Conservation (phyloP, 2,888 invertebrate genomes). For the Agrochola litura region DNA sequence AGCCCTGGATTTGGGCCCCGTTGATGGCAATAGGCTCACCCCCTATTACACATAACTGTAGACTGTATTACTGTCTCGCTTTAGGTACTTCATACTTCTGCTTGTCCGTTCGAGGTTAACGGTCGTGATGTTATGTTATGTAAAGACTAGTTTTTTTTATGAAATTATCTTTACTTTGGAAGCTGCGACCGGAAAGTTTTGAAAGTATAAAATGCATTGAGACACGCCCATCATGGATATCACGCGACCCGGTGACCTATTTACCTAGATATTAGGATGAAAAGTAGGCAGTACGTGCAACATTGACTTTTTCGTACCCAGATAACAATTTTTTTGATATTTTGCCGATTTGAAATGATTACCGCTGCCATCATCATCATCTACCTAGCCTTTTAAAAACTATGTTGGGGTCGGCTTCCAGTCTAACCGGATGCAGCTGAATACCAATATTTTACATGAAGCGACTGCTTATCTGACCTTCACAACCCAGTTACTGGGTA, state of each 20-base stretch:
- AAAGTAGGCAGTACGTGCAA: constrained; percentile 16
- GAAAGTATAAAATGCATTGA: constrained; percentile 24
- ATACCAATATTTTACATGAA: not conserved
- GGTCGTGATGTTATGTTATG: not conserved
- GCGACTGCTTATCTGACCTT: not conserved
- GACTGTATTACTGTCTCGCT: too few relatives aligned
- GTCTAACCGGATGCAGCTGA: not conserved
- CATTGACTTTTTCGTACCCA: not conserved
- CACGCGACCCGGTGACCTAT: constrained; percentile 24
- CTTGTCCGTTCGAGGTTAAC: too few relatives aligned
- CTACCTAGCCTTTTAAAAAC: not conserved
- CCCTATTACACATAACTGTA: too few relatives aligned
- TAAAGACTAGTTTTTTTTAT: not conserved
- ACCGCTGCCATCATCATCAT: not conserved
- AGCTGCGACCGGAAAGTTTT: not conserved
- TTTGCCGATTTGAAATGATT: not conserved
- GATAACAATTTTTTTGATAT: not conserved
- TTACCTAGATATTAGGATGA: constrained; percentile 30
- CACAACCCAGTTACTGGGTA: too few relatives aligned
- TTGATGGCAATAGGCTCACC: not conserved
- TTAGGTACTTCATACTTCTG: too few relatives aligned
- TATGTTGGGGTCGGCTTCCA: not conserved
- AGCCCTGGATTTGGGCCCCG: too few relatives aligned
- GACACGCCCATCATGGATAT: constrained; percentile 18
- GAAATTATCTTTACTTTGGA: not conserved